phyloP scores from a whole-genome alignment of 2,888 invertebrate species.

The Napeogenes sylphis region DNA sequence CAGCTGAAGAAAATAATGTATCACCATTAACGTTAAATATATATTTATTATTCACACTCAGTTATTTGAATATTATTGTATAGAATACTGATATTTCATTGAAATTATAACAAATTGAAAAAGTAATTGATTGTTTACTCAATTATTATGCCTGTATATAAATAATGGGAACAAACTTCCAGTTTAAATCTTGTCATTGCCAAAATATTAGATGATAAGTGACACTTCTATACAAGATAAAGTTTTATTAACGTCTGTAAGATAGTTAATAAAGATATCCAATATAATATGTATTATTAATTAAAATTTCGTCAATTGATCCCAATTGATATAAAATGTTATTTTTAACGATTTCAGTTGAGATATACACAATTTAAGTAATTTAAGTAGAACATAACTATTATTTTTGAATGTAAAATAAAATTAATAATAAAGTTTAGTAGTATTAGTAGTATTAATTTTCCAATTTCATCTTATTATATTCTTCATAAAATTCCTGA shows the following conservation, averaged over 20 bases:
- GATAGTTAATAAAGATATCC: not conserved
- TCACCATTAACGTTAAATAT: slow-evolving; percentile 12
- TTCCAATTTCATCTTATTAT: no score
- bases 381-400: no score
- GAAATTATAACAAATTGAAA: slow-evolving; percentile 32
- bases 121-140: slow-evolving; percentile 45
- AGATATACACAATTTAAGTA: not conserved
- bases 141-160: slow-evolving; percentile 29
- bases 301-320: not conserved
- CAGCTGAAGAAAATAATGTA: slow-evolving; percentile 57
- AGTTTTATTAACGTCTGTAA: slow-evolving; percentile 15
- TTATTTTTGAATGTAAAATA: no score
- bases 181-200: slow-evolving; percentile 24
- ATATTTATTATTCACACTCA: slow-evolving; percentile 14
- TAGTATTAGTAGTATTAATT: no score
- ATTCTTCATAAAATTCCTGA: no score
- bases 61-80: slow-evolving; percentile 15
- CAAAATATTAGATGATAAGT: slow-evolving; percentile 13
- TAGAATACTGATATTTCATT: not conserved
- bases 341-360: not conserved
- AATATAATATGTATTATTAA: not conserved
- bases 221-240: slow-evolving; percentile 31
- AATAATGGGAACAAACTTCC: slow-evolving; percentile 53
- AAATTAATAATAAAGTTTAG: no score
- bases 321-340: not conserved